Evolutionary conservation across 2,797 vertebrate genomes (phyloP).

Genomic region (Sphenopsis melanotis): DNA sequence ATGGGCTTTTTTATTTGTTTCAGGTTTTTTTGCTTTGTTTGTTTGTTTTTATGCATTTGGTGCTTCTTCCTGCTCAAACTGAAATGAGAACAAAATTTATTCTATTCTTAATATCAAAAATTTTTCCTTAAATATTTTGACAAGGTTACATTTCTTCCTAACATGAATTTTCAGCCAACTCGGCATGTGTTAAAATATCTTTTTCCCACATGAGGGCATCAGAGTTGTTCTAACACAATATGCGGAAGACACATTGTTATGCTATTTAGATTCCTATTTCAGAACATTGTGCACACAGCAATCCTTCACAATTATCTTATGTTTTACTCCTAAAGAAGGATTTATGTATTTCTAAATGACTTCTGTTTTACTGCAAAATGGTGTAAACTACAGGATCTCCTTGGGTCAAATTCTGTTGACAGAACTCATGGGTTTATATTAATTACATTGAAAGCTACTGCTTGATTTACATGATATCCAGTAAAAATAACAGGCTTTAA

Average conservation of each 20-base stretch:
- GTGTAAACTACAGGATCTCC: neutral
- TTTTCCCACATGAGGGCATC: constrained; percentile 76
- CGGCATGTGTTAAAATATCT: constrained; percentile 29
- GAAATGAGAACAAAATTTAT: neutral
- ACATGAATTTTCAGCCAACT: neutral
- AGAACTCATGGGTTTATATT: neutral
- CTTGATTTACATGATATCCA: neutral
- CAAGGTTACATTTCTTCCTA: neutral
- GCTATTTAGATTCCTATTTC: neutral
- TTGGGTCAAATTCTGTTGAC: neutral
- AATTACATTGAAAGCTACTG: neutral
- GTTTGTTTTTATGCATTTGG: neutral
- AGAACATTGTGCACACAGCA: neutral
- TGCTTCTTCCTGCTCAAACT: neutral
- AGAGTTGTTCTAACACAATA: constrained; percentile 52
- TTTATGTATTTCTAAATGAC: neutral
- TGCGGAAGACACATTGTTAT: neutral
- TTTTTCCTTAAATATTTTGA: neutral
- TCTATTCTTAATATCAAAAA: neutral
- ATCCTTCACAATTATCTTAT: neutral
- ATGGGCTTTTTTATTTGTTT: neutral
- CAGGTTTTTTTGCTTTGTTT: accelerated
- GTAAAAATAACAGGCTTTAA: neutral
- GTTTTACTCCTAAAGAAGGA: neutral
- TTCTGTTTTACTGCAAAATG: neutral